phyloP scores from a whole-genome alignment of 2,888 invertebrate species.

The Caenorhabditis sp. region DNA sequence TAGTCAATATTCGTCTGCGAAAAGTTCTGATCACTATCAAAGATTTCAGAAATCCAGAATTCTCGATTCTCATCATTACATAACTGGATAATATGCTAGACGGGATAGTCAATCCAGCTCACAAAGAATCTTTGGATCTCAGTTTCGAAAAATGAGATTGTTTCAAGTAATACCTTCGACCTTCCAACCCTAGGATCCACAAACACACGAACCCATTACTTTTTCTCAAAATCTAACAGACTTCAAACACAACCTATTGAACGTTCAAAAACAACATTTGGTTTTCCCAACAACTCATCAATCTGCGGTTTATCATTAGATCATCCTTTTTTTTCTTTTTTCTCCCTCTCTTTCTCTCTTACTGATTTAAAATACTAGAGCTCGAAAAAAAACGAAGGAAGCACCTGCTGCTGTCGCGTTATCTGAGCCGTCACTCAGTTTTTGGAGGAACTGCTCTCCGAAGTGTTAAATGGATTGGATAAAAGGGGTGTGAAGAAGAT shows the following conservation, averaged over 20 bases:
- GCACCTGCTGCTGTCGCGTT: constrained; percentile 56
- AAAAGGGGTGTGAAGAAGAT: constrained; percentile 33
- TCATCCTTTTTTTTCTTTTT: background rate
- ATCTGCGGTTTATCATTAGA: constrained; percentile 44
- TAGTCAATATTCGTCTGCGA: too few relatives aligned
- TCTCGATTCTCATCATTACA: too few relatives aligned
- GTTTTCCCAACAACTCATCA: constrained; percentile 27
- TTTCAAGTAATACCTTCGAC: too few relatives aligned
- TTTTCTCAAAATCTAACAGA: background rate
- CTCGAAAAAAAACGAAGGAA: constrained; percentile 26
- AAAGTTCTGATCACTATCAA: too few relatives aligned
- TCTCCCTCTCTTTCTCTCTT: constrained; percentile 21
- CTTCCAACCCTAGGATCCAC: too few relatives aligned
- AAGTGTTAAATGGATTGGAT: constrained; percentile 61
- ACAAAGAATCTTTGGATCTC: too few relatives aligned
- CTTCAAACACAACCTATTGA: background rate
- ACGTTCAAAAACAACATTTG: constrained; percentile 5
- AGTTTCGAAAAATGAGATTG: too few relatives aligned
- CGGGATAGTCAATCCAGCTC: too few relatives aligned
- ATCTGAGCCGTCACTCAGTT: constrained; percentile 48
- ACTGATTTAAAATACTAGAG: constrained; percentile 16
- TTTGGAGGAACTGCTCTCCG: constrained; percentile 39
- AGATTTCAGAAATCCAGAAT: too few relatives aligned
- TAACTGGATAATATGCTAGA: too few relatives aligned
- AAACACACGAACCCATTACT: too few relatives aligned